Base-by-base conservation (phyloP, 2,797 vertebrate genomes). In the Serranus cabrilla region DNA sequence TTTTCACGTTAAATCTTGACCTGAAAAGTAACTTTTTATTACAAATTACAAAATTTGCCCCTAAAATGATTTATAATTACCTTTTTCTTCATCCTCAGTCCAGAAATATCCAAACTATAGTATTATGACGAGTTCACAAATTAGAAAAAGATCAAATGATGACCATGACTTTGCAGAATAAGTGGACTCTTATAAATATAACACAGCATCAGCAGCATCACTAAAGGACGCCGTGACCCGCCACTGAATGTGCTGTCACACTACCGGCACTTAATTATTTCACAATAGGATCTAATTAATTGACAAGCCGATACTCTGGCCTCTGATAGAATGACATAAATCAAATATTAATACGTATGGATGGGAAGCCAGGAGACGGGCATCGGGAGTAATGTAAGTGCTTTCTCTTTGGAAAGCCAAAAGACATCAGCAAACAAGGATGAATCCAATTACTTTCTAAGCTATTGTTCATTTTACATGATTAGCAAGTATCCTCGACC, bases 381-480 rank as follows among this genome's bases (percentile, higher is more conserved):
- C 47, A 13, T 1, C 5, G 12, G 12, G 13, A 66, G 12, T 50
- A 47, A 50, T 43, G 43, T 73, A 61, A 86, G 79, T 59, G 74
- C 82, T 71, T 64, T 70, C 40, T 65, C 31, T 9, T 68, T 31
- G 37, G 42, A 62, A 71, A 72, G 60, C 46, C 43, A 69, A 76
- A 60, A 78, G 49, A 66, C n/a, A 70, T 65, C 56, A 65, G 80
- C 60, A 40, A 71, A 80, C 45, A 34, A 55, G 21, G 31, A 60
- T 27, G 11, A 56, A 89, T 83, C 47, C 0, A 78, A 90, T 88
- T 84, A 23, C 51, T 54, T 71, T 61, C 13, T 56, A 67, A 73
- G 58, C 88, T 73, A 80, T 89, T 89, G 76, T 88, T 87, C 37
- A 65, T 76, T 74, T 85, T 17, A 76, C 50, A 46, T 63, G 18